These are phyloP conservation scores for Melanocharis versteri DNA, from an alignment of 2,113 vertebrate species.

Conservation along the genomic window DNA sequence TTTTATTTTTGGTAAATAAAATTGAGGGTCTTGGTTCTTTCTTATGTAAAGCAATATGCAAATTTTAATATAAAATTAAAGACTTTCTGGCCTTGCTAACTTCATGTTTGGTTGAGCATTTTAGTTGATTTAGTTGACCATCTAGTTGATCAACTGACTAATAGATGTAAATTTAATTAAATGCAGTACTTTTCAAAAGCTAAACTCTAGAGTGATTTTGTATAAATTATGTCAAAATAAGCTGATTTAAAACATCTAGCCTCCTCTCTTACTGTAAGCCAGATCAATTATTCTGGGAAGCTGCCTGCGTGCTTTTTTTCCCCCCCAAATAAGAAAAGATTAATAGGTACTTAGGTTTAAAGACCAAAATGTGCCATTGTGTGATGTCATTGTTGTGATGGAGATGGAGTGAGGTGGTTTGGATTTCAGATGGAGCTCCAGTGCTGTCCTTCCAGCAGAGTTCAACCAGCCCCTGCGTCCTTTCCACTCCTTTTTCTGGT, in stretches of 20 bases:
- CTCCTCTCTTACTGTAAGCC: slow-evolving; percentile 1
- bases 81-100: background rate
- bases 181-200: background rate
- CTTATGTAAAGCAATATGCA: slow-evolving; percentile 14
- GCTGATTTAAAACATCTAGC: slow-evolving; percentile 36
- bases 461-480: background rate
- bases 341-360: slow-evolving; percentile 10
- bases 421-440: background rate
- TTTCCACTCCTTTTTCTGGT: background rate
- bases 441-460: background rate
- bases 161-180: slow-evolving; percentile 40
- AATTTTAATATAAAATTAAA: slow-evolving; percentile 29
- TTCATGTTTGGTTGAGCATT: background rate
- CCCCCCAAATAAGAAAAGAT: background rate
- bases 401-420: background rate
- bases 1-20: slow-evolving; percentile 20
- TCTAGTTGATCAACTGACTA: slow-evolving; percentile 37
- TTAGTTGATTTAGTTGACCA: slow-evolving; percentile 37
- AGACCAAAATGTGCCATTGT: background rate
- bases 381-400: background rate
- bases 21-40: background rate
- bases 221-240: slow-evolving; percentile 29
- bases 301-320: background rate
- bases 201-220: background rate
- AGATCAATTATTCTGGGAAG: slow-evolving; percentile 45